Evolutionary conservation across 2,797 vertebrate genomes (phyloP), one percentile per base, ranked within the genome.

Genomic region (Furcifer pardalis): DNA sequence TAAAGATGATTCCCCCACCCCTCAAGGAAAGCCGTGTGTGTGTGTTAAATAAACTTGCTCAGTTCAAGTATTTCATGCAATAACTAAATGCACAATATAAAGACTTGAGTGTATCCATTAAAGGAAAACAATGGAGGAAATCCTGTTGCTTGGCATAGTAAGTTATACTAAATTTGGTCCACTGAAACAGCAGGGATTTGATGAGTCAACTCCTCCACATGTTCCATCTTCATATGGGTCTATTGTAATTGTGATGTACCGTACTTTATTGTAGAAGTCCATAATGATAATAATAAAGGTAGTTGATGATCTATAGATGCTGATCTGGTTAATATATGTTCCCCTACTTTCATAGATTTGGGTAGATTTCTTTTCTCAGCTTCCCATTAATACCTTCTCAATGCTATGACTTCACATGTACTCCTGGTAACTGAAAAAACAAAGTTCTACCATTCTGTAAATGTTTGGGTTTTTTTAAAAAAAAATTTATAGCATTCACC

Each of bases 1-100:
- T 88, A 90, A 93, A 83, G 82, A 84, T 66, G 86, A 62, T 92
- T 94, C 93, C 94, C 42, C 4, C 84, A 60, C 93, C 94, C 42
- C 4, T 84, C 44, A 68, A 25, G 62, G 30, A 66, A 77, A 42
- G 25, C 19, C n/a, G n/a, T n/a, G n/a, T n/a, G 40, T 89, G 91
- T 93, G 91, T 92, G 77, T 91, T 23, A 25, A 88, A 69, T 92
- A 86, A 87, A 91, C 91, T 81, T 93, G 59, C 81, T 88, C 84
- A 75, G 85, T 88, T 89, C 46, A 56, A 21, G 19, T 4, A 56
- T 56, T 56, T 56, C 52, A 23, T 56, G 52, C 15, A 56, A 56
- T 15, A 89, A 88, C 44, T 35, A 56, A 25, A 27, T 68, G 49
- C 42, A 84, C 86, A 79, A 72, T 79, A 62, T 84, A 72, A 82